Evolutionary conservation across 2,888 invertebrate species (phyloP), one percentile per base, ranked within the genome.

Genomic region (Timema podura): DNA sequence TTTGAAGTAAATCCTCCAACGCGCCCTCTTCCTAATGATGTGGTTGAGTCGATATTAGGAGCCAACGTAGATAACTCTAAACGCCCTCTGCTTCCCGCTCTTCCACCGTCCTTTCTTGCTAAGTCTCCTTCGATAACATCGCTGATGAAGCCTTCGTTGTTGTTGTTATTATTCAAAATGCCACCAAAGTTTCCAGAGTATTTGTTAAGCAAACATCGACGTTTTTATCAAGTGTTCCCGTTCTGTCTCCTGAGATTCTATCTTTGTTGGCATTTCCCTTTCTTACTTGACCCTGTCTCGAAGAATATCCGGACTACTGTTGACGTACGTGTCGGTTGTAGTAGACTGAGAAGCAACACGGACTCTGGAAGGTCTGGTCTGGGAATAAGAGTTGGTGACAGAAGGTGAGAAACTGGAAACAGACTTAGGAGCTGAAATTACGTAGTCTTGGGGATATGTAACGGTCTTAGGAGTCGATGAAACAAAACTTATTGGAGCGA

Each of bases 181-280:
- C 68, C 72, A 11, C 72, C 74, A 48, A 70, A 73, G 11, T 72
- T 69, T 10, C 72, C 72, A 46, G 74, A 72, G 46, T 74, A 73
- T 57, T 73, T 67, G 54, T 74, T 70, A 46, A 74, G 61, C 46
- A 74, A 6, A 69, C 68, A 64, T 70, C 70, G 5, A 73, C 70
- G 44, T 73, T 70, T 46, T 69, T 54, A 15, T 66, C 71, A 48
- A 65, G 68, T 30, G 51, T 51, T 59, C 11, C 59, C 8, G 69
- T 65, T 66, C 54, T 69, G 5, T 9, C 51, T 68, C 45, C 66
- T 46, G 47, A n/a, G 44, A 45, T 15, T 59, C 64, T 46, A 9
- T 30, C 11, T 61, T n/a, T 15, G 9, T 45, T 30, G 30, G 44
- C 61, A 15, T 9, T 45, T 45, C 61, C 61, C 45, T 61, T 61